Evolutionary conservation across 2,888 invertebrate genomes (phyloP), one percentile per base, ranked within the genome.

Genomic region (Thelaira solivaga): DNA sequence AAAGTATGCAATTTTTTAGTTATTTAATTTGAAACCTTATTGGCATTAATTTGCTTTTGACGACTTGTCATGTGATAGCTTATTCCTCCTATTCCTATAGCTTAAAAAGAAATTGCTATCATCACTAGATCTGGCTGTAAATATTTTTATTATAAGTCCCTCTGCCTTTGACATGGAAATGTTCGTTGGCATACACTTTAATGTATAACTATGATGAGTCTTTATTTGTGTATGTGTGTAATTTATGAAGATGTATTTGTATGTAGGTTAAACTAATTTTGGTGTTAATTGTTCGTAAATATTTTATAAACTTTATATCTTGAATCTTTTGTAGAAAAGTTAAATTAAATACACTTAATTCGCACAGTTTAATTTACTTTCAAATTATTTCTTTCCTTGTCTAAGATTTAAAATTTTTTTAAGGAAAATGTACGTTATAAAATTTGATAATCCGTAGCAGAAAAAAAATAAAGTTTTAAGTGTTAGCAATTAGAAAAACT

Each of bases 261-360:
- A 61, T 51, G 18, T 61, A 61, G 61, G 61, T 61, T 51, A 71
- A 71, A 71, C 51, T 51, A 41, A 59, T 72, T 73, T 67, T 68
- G 18, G 77, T 77, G 73, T 73, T 77, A 77, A 73, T 73, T 68
- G 68, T 59, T 73, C 57, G 57, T 77, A 73, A 68, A 73, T 77
- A 64, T 68, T 77, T 77, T 31, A 77, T 41, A 72, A 67, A 72
- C 61, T 61, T 76, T 76, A 39, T 61, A 65, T 65, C 36, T 67
- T 31, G 22, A 67, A 61, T 76, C 67, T 67, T 59, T 64, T 55
- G 36, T 24, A 10, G 69, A 57, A 74, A 74, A 74, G 65, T 74
- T 65, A 43, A 74, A 67, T 74, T 67, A 59, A 67, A 67, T 74
- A 51, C 59, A 51, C 26, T 74, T 51, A 36, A 18, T 43, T 67